phyloP scores from a whole-genome alignment of 2,797 vertebrate genomes.

The Rhadinocentrus ornatus region DNA sequence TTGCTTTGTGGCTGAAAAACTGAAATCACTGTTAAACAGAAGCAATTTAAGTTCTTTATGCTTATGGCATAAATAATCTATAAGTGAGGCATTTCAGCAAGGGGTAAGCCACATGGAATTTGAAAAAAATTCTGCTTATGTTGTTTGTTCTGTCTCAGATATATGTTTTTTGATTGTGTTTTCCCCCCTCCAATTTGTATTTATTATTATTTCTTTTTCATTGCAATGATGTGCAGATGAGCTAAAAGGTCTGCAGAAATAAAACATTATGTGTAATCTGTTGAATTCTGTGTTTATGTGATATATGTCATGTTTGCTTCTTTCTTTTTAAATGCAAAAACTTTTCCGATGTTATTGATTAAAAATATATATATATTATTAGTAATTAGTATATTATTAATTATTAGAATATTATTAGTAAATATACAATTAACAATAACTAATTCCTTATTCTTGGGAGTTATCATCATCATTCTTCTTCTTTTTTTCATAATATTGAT shows the following conservation, averaged over 20 bases:
- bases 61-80: slow-evolving; percentile 10
- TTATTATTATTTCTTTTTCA: background rate
- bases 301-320: slow-evolving; percentile 1
- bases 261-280: slow-evolving; percentile 12
- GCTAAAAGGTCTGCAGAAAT: slow-evolving; percentile 2
- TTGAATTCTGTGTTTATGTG: slow-evolving; percentile 7
- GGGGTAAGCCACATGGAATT: background rate
- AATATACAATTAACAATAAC: background rate
- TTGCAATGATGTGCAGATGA: background rate
- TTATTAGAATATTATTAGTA: too few species aligned
- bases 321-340: background rate
- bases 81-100: background rate
- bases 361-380: too few species aligned
- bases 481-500: background rate
- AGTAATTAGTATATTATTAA: too few species aligned
- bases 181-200: background rate
- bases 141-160: background rate
- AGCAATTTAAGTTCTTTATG: background rate
- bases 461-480: background rate
- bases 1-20: slow-evolving; percentile 35
- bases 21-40: slow-evolving; percentile 26
- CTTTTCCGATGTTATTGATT: too few species aligned
- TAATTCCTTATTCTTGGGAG: background rate
- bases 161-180: background rate
- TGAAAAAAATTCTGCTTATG: background rate